Conservation (phyloP, 2,113 vertebrate species). For the Pao palembangensis region DNA sequence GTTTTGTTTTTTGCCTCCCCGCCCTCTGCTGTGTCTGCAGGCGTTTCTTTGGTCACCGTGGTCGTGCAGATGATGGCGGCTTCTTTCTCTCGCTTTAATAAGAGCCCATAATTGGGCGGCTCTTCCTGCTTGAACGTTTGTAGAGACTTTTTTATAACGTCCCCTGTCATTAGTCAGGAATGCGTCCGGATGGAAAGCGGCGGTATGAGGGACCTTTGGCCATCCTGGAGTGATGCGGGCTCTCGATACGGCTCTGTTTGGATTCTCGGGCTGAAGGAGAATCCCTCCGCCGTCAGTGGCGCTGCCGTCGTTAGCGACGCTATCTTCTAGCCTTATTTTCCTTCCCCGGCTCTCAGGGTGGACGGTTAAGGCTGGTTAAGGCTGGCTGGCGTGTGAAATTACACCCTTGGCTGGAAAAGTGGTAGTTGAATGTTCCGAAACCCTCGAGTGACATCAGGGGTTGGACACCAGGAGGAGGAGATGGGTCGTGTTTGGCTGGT, state of each 20-base stretch:
- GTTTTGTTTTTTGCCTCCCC: too few species aligned
- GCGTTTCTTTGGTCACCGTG: constrained; percentile 6
- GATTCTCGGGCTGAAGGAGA: not conserved
- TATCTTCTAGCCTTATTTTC: constrained; percentile 11
- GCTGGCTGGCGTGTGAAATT: constrained; percentile 20
- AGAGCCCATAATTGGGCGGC: constrained; percentile 31
- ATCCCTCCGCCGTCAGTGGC: not conserved
- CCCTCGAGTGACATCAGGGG: constrained; percentile 9
- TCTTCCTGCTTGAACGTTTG: constrained; percentile 39
- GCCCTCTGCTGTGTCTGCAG: too few species aligned
- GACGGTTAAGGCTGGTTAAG: constrained; percentile 4
- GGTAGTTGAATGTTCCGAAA: constrained; percentile 11
- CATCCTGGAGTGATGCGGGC: constrained; percentile 21
- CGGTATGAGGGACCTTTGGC: constrained; percentile 14
- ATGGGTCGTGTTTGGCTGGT: not conserved
- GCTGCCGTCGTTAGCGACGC: not conserved
- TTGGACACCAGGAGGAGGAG: constrained; percentile 1
- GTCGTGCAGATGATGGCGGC: constrained; percentile 39
- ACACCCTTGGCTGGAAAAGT: constrained; percentile 38
- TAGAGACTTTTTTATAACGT: constrained; percentile 33
- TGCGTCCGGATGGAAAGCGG: constrained; percentile 41
- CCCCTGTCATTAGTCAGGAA: constrained; percentile 65
- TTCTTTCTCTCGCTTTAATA: constrained; percentile 40
- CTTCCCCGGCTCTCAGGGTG: constrained; percentile 11
- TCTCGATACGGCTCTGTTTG: constrained; percentile 13